Evolutionary conservation across 2,888 invertebrate genomes (phyloP).

Genomic region (Ptychoptera albimana): DNA sequence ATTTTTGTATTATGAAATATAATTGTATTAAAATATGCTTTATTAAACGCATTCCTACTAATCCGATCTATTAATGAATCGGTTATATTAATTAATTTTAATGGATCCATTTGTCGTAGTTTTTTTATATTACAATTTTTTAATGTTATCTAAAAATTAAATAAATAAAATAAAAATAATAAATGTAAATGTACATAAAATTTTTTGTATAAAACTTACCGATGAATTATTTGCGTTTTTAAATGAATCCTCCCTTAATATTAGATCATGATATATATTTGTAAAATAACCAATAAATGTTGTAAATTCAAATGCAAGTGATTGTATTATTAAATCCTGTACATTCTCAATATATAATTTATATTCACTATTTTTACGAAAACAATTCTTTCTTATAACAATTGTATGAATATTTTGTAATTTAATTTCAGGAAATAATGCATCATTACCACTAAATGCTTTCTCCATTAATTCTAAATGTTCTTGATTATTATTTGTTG

Average conservation of each 20-base stretch:
- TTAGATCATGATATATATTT: constrained; percentile 17
- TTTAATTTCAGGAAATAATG: constrained; percentile 25
- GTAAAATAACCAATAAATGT: constrained; percentile 20
- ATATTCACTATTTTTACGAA: constrained; percentile 18
- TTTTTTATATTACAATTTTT: constrained; percentile 18
- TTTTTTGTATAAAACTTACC: constrained; percentile 13
- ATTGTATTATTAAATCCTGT: constrained; percentile 17
- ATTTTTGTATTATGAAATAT: constrained; percentile 24
- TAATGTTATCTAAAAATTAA: constrained; percentile 19
- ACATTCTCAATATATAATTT: constrained; percentile 22
- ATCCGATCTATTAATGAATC: constrained; percentile 23
- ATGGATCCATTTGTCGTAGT: constrained; percentile 21
- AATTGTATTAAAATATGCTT: constrained; percentile 23
- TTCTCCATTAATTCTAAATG: constrained; percentile 22
- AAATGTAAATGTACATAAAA: too few relatives aligned
- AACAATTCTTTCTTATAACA: constrained; percentile 19
- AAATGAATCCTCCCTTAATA: constrained; percentile 22
- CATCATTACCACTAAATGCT: constrained; percentile 21
- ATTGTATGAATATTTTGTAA: constrained; percentile 20
- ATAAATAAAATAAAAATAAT: background rate
- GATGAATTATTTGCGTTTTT: constrained; percentile 19
- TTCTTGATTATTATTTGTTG: constrained; percentile 9
- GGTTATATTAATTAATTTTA: constrained; percentile 22
- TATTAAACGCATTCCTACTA: constrained; percentile 23
- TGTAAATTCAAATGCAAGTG: constrained; percentile 22